Evolutionary conservation across 2,797 vertebrate genomes (phyloP).

Genomic region (Sebastes aleutianus): DNA sequence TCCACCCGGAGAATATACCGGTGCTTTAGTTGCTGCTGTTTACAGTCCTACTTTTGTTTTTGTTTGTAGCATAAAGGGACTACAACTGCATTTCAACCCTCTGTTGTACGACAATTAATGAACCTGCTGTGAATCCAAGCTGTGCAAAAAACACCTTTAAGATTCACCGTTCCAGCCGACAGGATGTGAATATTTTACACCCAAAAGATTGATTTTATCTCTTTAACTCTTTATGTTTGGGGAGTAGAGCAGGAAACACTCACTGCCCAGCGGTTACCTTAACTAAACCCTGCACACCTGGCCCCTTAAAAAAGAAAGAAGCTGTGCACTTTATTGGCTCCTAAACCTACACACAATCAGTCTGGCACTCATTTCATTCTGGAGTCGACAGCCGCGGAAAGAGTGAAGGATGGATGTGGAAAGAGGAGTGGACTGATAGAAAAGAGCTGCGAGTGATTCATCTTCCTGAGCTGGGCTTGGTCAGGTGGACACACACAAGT

Average conservation of each 20-base stretch:
- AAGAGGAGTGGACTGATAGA: slow-evolving; percentile 42
- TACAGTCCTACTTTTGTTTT: not conserved
- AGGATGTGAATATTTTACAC: not conserved
- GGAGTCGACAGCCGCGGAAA: slow-evolving; percentile 3
- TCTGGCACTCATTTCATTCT: slow-evolving; percentile 36
- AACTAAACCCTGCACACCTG: not conserved
- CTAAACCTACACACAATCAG: slow-evolving; percentile 34
- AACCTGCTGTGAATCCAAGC: not conserved
- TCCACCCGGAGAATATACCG: not conserved
- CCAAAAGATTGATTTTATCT: not conserved
- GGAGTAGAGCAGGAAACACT: slow-evolving; percentile 2
- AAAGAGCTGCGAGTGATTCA: slow-evolving; percentile 57
- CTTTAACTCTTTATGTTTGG: not conserved
- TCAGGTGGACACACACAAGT: slow-evolving; percentile 64
- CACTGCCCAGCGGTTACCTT: not conserved
- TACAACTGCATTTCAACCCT: not conserved
- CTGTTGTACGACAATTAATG: not conserved
- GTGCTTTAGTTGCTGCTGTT: not conserved
- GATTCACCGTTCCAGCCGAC: not conserved
- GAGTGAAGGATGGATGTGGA: slow-evolving; percentile 31
- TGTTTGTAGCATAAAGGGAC: not conserved
- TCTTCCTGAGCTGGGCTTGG: slow-evolving; percentile 56
- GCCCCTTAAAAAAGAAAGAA: not conserved
- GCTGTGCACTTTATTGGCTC: slow-evolving; percentile 10
- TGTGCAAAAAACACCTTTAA: not conserved